Percentiles rank a stretch among this genome's conserved stretches.
Evolutionary conservation across 2,888 invertebrate species (phyloP).

Genomic region (Xanthorhoe spadicearia): DNA sequence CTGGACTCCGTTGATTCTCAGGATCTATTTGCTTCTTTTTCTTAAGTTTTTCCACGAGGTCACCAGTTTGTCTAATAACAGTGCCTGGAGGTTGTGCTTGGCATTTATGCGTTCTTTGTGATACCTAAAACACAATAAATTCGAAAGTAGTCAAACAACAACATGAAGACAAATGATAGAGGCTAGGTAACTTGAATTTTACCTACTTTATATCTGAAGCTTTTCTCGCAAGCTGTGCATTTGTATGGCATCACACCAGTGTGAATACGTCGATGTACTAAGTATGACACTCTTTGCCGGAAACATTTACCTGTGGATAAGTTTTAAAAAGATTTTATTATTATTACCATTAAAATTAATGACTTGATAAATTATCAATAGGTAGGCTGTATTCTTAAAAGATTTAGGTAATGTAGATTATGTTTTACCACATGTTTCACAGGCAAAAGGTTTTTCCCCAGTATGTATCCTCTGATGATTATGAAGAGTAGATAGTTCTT

Average conservation of each 20-base stretch:
- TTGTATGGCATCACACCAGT: constrained; percentile 95
- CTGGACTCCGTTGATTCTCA: constrained; percentile 18
- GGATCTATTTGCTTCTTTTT: constrained; percentile 66
- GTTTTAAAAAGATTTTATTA: background rate
- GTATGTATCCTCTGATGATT: constrained; percentile 94
- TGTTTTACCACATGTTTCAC: constrained; percentile 92
- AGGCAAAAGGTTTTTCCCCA: constrained; percentile 94
- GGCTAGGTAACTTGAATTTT: background rate
- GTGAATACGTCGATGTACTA: constrained; percentile 93
- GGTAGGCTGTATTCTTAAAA: background rate
- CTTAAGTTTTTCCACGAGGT: constrained; percentile 80
- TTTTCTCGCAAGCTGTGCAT: constrained; percentile 91
- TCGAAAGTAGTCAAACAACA: background rate
- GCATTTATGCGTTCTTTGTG: constrained; percentile 93
- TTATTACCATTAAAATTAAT: too few relatives aligned
- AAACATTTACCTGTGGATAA: constrained; percentile 90
- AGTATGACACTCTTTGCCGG: constrained; percentile 92
- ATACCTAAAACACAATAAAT: constrained; percentile 82
- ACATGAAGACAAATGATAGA: background rate
- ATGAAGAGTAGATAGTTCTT: constrained; percentile 93
- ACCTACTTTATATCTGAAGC: constrained; percentile 91
- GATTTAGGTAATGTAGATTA: background rate
- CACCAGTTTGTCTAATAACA: constrained; percentile 78
- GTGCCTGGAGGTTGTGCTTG: constrained; percentile 86
- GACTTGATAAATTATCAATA: too few relatives aligned